Evolutionary conservation across 2,113 vertebrate genomes (phyloP), one percentile per base, ranked within the genome.

Genomic region (Rhineura floridana): DNA sequence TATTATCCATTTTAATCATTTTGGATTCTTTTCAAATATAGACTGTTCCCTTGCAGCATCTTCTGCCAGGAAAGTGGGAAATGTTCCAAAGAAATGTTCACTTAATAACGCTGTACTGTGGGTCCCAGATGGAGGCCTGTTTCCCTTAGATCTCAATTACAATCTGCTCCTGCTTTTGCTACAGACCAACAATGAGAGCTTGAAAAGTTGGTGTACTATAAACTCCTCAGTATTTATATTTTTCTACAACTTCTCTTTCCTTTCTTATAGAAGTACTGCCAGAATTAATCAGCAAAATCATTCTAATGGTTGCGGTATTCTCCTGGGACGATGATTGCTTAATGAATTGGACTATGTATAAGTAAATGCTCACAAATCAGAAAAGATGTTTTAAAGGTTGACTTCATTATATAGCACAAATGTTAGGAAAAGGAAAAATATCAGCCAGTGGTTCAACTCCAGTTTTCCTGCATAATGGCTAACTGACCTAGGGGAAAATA

Each of bases 1-100:
- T 88, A 88, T 88, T 88, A 88, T 88, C 72, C 87, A 67, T 88
- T 88, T 88, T 88, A 88, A 88, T 88, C 87, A 62, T 88, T 83
- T 88, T 88, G 87, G 87, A 83, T 83, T 88, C 81, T 88, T 88
- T 88, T 88, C 87, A 88, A 88, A 76, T 88, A 65, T 88, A 83
- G 87, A 83, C 81, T 67, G 81, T 77, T 88, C 81, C 44, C 81
- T 83, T 83, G 87, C 81, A 88, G 72, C 81, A 75, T 88, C 87
- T 83, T 88, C 72, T 88, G 87, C 81, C 87, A 88, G 81, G 81
- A 83, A 76, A 88, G 59, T 88, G 87, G 87, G 87, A 88, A 83
- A 36, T 44, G 76, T 63, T 88, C 87, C 87, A 88, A 72, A 88
- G 44, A 88, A 88, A 88, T 88, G 87, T 88, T 88, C 81, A 88